Conservation (phyloP, 2,113 vertebrate genomes). For the Cinclus mexicanus region DNA sequence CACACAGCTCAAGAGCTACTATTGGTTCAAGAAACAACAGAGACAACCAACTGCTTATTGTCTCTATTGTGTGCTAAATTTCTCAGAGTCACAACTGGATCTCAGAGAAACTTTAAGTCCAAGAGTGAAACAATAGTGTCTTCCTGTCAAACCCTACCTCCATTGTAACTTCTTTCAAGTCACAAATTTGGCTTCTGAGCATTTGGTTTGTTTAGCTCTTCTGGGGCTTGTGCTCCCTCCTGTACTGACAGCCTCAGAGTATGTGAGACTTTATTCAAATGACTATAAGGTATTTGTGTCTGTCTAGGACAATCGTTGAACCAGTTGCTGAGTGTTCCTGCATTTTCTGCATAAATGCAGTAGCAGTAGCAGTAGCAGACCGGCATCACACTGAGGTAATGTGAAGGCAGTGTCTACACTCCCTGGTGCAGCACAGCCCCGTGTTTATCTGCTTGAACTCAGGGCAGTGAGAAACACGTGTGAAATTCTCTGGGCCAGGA, state of each 20-base stretch:
- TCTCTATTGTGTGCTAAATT: neutral
- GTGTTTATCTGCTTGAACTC: neutral
- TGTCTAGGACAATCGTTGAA: neutral
- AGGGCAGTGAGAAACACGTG: neutral
- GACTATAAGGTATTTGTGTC: neutral
- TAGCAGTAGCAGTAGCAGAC: neutral
- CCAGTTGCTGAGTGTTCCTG: neutral
- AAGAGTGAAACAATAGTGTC: neutral
- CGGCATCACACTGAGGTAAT: neutral
- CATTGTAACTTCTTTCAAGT: neutral
- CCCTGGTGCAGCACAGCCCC: neutral
- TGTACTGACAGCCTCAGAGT: neutral
- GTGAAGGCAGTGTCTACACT: neutral
- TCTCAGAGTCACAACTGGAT: neutral
- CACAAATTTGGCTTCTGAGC: neutral
- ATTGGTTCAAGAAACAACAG: neutral
- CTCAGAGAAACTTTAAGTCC: neutral
- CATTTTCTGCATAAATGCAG: neutral
- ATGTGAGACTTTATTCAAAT: neutral
- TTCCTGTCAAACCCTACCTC: neutral
- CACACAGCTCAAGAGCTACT: neutral
- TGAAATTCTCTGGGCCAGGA: neutral
- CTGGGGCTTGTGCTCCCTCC: neutral
- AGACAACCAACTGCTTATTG: neutral
- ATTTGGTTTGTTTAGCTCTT: neutral